Percentiles rank a stretch among this genome's conserved stretches.
Conservation (phyloP, 2,888 invertebrate genomes). For the Uloborus plumipes region DNA sequence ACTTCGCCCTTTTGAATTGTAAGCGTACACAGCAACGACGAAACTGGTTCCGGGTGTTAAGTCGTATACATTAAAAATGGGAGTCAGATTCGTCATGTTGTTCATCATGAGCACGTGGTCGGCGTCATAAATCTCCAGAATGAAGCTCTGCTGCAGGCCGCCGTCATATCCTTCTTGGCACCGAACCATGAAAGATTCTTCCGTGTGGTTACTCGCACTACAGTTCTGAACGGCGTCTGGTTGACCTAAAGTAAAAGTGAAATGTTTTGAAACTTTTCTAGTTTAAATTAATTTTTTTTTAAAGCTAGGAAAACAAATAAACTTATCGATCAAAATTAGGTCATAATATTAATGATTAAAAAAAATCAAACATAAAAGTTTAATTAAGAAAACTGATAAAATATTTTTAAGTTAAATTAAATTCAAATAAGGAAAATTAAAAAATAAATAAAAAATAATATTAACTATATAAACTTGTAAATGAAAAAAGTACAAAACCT, state of each 20-base stretch:
- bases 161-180: slow-evolving; percentile 61
- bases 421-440: too few species aligned
- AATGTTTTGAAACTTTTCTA: too few species aligned
- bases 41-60: slow-evolving; percentile 83
- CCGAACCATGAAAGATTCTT: slow-evolving; percentile 57
- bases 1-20: slow-evolving; percentile 80
- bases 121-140: slow-evolving; percentile 49
- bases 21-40: slow-evolving; percentile 84
- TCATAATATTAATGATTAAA: too few species aligned
- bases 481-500: too few species aligned
- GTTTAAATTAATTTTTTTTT: too few species aligned
- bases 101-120: slow-evolving; percentile 45
- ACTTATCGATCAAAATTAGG: too few species aligned
- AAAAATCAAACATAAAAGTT: too few species aligned
- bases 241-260: slow-evolving; percentile 36
- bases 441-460: too few species aligned
- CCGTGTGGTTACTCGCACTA: slow-evolving; percentile 64
- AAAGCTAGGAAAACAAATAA: too few species aligned
- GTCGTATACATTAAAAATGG: slow-evolving; percentile 78
- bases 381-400: too few species aligned
- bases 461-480: too few species aligned
- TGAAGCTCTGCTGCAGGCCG: slow-evolving; percentile 50
- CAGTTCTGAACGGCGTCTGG: slow-evolving; percentile 65
- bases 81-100: slow-evolving; percentile 66
- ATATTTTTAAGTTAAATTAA: too few species aligned